These are phyloP conservation scores for Glyphotaelius pellucidus DNA, from an alignment of 2,888 invertebrate species.

Conservation along the genomic window DNA sequence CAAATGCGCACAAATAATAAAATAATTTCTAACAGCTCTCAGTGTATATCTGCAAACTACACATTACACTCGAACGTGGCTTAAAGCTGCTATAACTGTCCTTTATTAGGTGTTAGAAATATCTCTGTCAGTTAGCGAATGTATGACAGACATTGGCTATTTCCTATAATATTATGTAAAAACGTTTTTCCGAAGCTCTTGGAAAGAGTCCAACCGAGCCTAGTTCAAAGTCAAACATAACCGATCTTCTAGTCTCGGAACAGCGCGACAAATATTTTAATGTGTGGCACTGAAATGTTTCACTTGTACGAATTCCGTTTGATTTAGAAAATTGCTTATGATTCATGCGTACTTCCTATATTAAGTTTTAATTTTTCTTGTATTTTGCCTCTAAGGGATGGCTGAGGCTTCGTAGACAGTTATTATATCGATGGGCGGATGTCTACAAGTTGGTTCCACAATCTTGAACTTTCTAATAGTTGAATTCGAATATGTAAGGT, in stretches of 20 bases:
- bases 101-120: conserved; percentile 26
- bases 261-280: conserved; percentile 2
- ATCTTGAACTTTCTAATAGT: too few relatives aligned
- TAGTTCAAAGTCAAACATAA: conserved; percentile 26
- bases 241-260: neutral
- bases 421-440: too few relatives aligned
- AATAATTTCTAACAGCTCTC: neutral
- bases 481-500: too few relatives aligned
- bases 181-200: neutral
- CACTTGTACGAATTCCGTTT: neutral
- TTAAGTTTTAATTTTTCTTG: neutral
- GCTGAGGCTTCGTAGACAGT: too few relatives aligned
- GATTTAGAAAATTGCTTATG: neutral
- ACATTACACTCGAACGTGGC: neutral
- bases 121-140: conserved; percentile 15
- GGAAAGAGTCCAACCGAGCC: conserved; percentile 16
- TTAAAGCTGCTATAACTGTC: neutral
- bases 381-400: neutral
- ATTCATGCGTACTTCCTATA: neutral
- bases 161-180: conserved; percentile 24
- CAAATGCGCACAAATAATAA: conserved; percentile 7
- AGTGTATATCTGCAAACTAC: neutral
- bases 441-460: too few relatives aligned
- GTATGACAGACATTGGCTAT: conserved; percentile 9
- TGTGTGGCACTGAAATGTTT: conserved; percentile 2